A percentile compares a stretch with the other conserved stretches of the same genome.
Conservation (phyloP, 1,140 invertebrate species). For the Homarus americanus region DNA sequence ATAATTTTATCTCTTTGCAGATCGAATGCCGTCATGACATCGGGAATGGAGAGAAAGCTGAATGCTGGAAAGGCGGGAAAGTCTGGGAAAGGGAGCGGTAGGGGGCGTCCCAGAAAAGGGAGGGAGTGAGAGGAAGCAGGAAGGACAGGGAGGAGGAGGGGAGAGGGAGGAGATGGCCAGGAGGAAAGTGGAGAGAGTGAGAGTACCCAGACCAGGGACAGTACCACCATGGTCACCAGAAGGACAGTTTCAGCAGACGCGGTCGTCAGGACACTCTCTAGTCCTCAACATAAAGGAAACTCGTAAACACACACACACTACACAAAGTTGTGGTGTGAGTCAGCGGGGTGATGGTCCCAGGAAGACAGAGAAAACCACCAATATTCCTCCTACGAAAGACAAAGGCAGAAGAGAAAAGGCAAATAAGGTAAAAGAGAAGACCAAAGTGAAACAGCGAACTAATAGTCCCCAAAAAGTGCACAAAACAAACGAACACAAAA, state of each 20-base stretch:
- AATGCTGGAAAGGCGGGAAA: constrained; percentile 68
- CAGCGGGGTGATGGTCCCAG: neutral
- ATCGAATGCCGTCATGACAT: constrained; percentile 71
- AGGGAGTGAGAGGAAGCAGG: constrained; percentile 61
- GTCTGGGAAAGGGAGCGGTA: constrained; percentile 61
- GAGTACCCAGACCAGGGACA: neutral
- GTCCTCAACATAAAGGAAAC: neutral
- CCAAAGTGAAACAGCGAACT: neutral
- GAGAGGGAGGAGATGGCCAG: constrained; percentile 23
- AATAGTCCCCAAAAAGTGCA: neutral
- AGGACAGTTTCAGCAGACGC: constrained; percentile 19
- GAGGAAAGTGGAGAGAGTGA: constrained; percentile 7
- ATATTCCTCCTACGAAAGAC: constrained; percentile 7
- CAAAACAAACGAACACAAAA: constrained; percentile 1
- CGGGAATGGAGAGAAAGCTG: constrained; percentile 70
- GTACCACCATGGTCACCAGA: constrained; percentile 28
- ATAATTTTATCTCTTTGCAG: constrained; percentile 72
- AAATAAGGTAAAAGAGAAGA: constrained; percentile 33
- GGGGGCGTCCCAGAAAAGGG: constrained; percentile 67
- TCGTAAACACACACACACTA: neutral
- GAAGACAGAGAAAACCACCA: neutral
- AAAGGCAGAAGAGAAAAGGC: constrained; percentile 52
- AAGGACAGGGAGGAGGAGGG: constrained; percentile 24
- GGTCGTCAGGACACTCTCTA: neutral
- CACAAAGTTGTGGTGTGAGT: constrained; percentile 8